Percentiles rank a stretch among this genome's conserved stretches.
phyloP scores from a whole-genome alignment of 35 echinoderm and acorn worm species.

The Strongylocentrotus purpuratus region DNA sequence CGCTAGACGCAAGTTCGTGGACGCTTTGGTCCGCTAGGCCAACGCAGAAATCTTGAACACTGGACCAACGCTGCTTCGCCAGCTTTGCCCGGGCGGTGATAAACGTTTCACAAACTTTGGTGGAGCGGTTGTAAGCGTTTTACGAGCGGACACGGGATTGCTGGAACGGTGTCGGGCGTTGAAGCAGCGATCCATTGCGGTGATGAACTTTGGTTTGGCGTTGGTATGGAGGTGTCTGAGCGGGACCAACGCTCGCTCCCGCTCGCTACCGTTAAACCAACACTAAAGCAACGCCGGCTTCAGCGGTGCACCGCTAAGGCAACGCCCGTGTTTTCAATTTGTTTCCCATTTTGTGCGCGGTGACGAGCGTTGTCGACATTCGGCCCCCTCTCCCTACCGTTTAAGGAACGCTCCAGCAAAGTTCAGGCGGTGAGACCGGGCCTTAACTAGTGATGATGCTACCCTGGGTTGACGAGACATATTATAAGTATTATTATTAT shows the following conservation, averaged over 20 bases:
- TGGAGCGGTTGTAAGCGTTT: not conserved
- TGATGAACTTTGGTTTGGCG: slow-evolving; percentile 8
- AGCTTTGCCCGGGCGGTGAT: slow-evolving; percentile 33
- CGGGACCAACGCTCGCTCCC: slow-evolving; percentile 4
- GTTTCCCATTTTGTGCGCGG: slow-evolving; percentile 20
- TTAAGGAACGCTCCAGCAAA: slow-evolving; percentile 23
- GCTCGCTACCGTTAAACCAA: slow-evolving; percentile 29
- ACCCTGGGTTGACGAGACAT: no score
- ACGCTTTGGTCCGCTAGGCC: slow-evolving; percentile 25
- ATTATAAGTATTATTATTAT: no score
- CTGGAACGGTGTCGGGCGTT: not conserved
- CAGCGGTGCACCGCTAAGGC: slow-evolving; percentile 44
- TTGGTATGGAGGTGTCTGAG: no score
- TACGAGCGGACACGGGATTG: not conserved
- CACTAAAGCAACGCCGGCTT: slow-evolving; percentile 26
- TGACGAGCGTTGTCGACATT: slow-evolving; percentile 43
- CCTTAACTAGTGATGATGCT: no score
- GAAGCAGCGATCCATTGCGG: slow-evolving; percentile 7
- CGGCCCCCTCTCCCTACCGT: slow-evolving; percentile 29
- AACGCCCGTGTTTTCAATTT: slow-evolving; percentile 30
- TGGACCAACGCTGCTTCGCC: slow-evolving; percentile 32
- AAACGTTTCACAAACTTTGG: not conserved
- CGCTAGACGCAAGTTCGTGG: slow-evolving; percentile 32
- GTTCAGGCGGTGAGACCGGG: not conserved
- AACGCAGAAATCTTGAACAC: slow-evolving; percentile 38